Conservation (phyloP, 2,888 invertebrate species). For the Bembecia ichneumoniformis region DNA sequence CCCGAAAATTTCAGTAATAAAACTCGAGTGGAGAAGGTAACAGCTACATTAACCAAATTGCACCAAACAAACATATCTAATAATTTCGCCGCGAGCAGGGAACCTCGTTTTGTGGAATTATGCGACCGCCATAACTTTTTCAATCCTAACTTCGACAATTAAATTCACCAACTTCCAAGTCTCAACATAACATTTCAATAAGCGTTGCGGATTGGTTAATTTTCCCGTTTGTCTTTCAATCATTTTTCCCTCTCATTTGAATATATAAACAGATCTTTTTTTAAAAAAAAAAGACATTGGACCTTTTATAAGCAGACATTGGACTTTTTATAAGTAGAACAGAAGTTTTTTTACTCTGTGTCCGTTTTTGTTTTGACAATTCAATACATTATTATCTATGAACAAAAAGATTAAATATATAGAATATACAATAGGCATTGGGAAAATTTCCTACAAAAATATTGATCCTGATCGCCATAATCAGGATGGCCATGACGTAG, state of each 20-base stretch:
- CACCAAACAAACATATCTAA: conserved; percentile 61
- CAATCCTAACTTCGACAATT: conserved; percentile 69
- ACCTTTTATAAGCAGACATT: neutral
- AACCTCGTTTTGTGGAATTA: conserved; percentile 49
- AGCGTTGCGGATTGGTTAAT: conserved; percentile 37
- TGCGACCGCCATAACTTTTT: conserved; percentile 64
- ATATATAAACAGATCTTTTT: neutral
- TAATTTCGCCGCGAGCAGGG: conserved; percentile 46
- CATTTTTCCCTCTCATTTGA: conserved; percentile 5
- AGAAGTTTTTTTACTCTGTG: too few species aligned
- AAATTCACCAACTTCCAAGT: conserved; percentile 52
- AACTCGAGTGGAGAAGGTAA: conserved; percentile 17
- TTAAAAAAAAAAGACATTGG: neutral
- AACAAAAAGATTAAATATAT: too few species aligned
- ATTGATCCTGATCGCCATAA: too few species aligned
- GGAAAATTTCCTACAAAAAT: too few species aligned
- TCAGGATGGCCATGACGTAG: too few species aligned
- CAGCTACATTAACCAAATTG: conserved; percentile 50
- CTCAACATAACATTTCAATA: conserved; percentile 61
- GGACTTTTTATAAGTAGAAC: neutral
- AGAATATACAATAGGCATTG: too few species aligned
- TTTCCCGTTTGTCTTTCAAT: conserved; percentile 20
- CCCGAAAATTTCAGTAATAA: conserved; percentile 42
- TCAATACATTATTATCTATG: too few species aligned
- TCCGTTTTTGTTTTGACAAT: too few species aligned